Evolutionary conservation across 2,113 vertebrate species (phyloP), one percentile per base, ranked within the genome.

Genomic region (Burhinus oedicnemus): DNA sequence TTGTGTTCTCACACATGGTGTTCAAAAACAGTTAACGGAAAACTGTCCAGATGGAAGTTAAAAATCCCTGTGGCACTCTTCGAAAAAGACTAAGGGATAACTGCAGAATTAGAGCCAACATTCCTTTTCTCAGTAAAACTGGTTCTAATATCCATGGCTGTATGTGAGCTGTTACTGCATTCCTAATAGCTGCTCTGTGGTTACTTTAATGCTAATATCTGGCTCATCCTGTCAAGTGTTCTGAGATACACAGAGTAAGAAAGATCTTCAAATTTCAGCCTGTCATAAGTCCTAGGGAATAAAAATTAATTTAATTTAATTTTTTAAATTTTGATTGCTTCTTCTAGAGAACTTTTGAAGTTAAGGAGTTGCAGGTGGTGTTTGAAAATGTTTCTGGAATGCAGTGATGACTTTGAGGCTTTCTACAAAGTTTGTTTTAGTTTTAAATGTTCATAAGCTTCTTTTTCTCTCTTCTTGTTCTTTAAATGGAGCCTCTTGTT

Each of bases 1-100:
- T 96, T 96, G 91, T 94, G n/a, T 95, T 96, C 84, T 96, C 84
- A 91, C 91, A 95, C 87, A 91, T 95, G 84, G 70, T 77, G 84
- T 83, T 97, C 94, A 95, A 97, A 95, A 97, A 94, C 84, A 90
- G 89, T 97, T 95, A 96, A 95, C n/a, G 32, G 81, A 94, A 95
- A 89, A 77, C 66, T 85, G 70, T 97, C 96, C 97, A 97, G 94
- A 97, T 97, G 95, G 96, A 96, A 94, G 93, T 95, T 95, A 62
- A 88, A 97, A 96, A 93, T 97, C 96, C 94, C 93, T 52, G 64
- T 85, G 94, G 93, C 91, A 90, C 78, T 94, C 81, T 95, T 89
- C 87, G 78, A 93, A 95, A 96, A 95, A 91, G 78, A 89, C 32
- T 79, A 72, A 85, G 70, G 89, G 90, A 85, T 95, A 96, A 91